Percentiles rank a stretch among this genome's conserved stretches.
Conservation (phyloP, 2,888 invertebrate genomes). For the Dione juno region DNA sequence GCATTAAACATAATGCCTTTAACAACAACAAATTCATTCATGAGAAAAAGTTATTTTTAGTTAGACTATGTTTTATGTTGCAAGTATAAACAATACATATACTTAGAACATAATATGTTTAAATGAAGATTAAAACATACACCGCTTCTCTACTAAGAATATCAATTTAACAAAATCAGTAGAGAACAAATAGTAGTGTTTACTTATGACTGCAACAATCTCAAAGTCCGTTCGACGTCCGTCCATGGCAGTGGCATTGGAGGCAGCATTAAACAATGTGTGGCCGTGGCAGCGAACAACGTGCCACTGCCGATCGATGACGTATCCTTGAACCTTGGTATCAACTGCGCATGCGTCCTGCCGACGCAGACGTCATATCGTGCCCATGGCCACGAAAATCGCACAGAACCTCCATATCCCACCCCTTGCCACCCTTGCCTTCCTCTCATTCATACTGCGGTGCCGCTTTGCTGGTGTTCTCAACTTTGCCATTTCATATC, state of each 20-base stretch:
- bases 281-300: constrained; percentile 65
- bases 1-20: background rate
- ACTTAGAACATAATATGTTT: background rate
- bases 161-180: background rate
- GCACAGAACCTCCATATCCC: constrained; percentile 54
- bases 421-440: constrained; percentile 45
- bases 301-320: constrained; percentile 71
- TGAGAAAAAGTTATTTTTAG: background rate
- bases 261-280: constrained; percentile 63
- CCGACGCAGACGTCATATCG: constrained; percentile 72
- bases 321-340: constrained; percentile 74
- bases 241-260: constrained; percentile 64
- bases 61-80: background rate
- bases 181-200: background rate
- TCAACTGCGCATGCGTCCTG: constrained; percentile 65
- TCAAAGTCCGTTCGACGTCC: constrained; percentile 41
- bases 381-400: constrained; percentile 76
- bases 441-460: constrained; percentile 62
- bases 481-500: constrained; percentile 74
- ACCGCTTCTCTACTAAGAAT: too few species aligned
- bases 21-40: background rate
- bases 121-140: background rate
- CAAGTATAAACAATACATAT: background rate
- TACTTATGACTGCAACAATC: constrained; percentile 28
- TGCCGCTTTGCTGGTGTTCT: constrained; percentile 55